Percentiles rank a stretch among this genome's conserved stretches.
These are phyloP conservation scores for Tricholaema leucomelas DNA, from an alignment of 2,113 vertebrate genomes.

Conservation along the genomic window DNA sequence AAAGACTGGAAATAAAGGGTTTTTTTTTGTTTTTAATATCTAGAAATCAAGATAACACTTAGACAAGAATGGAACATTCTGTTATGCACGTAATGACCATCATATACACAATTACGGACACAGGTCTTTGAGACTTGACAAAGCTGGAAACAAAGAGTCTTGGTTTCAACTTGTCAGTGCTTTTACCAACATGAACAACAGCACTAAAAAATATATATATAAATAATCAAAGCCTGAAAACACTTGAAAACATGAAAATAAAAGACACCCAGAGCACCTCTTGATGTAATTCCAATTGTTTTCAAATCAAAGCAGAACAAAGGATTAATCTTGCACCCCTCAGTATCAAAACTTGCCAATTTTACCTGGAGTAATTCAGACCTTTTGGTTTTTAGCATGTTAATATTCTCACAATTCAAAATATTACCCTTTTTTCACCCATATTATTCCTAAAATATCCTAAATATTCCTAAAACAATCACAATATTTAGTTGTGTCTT, in stretches of 20 bases:
- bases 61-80: background rate
- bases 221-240: background rate
- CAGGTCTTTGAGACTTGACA: background rate
- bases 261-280: background rate
- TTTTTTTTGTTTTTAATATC: background rate
- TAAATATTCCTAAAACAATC: conserved; percentile 1
- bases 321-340: background rate
- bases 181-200: background rate
- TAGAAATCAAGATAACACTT: background rate
- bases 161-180: background rate
- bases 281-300: background rate
- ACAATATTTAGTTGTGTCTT: background rate
- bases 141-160: background rate
- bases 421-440: background rate
- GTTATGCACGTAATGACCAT: background rate
- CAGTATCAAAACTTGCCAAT: background rate
- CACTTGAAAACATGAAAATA: background rate
- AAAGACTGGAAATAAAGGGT: background rate
- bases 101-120: background rate
- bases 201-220: background rate
- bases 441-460: no score
- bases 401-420: background rate
- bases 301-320: background rate
- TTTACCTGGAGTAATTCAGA: background rate
- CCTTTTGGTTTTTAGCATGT: background rate